Evolutionary conservation across 2,888 invertebrate species (phyloP), one percentile per base, ranked within the genome.

Genomic region (Epistrophe eligans): DNA sequence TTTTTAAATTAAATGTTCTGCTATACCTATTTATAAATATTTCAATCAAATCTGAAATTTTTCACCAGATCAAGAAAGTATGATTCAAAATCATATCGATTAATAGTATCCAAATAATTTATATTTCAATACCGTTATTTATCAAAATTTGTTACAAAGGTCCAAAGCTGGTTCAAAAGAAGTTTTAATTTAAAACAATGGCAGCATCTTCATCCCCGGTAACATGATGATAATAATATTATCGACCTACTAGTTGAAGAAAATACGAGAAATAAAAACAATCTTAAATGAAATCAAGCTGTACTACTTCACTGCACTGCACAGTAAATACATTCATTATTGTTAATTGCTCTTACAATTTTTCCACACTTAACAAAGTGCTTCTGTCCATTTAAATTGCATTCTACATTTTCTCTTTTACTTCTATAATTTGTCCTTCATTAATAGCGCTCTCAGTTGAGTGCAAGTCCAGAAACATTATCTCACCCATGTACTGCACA

Each of bases 361-460:
- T 60, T 60, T 48, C 11, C 11, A 58, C 38, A 52, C 13, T 40
- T 50, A 32, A 40, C n/a, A 43, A 50, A 55, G 40, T 52, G n/a
- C 5, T 71, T 43, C 62, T 38, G n/a, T 58, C 38, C 67, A 58
- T 67, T n/a, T 43, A n/a, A 58, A 48, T 60, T 60, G 15, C 19
- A 38, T 15, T 24, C 60, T 38, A 35, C 57, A 11, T 57, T 19
- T 9, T 19, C 8, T 71, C 40, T 24, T 17, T 17, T 28, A n/a
- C 40, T 55, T n/a, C n/a, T 55, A 72, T 64, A 24, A 24, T 24
- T 24, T 64, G n/a, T 48, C 48, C 4, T 66, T 58, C 66, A 79
- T 73, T 79, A 72, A 73, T 58, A 66, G 57, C 48, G 57, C 58
- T 66, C 40, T 66, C 66, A n/a, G 40, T 73, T 38, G 19, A 80